Base-by-base conservation (phyloP, 2,888 invertebrate species). In the Loripinus fragilis region DNA sequence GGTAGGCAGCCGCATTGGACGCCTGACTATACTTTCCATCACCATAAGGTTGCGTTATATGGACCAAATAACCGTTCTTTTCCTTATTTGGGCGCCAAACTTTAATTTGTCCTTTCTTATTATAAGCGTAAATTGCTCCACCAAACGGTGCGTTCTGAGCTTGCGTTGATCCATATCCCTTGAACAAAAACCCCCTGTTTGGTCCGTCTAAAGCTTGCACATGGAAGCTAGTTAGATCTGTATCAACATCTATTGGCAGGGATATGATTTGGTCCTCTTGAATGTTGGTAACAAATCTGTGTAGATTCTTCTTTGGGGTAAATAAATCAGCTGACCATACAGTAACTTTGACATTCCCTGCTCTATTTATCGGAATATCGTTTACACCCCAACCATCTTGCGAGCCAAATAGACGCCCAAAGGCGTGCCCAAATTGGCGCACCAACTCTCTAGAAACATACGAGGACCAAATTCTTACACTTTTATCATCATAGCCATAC, bases 131-230 rank as follows among this genome's bases (percentile, higher is more conserved):
- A 10, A 80, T 72, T 30, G 35, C 67, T 30, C 80, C 80, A 17
- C 80, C 80, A 65, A 64, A 80, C 15, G 70, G 71, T 7, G 45
- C 28, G 2, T 17, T 25, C n/a, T 41, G 38, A 0, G 73, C 41
- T n/a, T 80, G 76, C 0, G 76, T 69, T n/a, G 45, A 52, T 20
- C 80, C 80, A 35, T 71, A 77, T 15, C 68, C 80, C 7, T 28
- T 45, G 45, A 80, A 80, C 28, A 76, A 42, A 28, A 65, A 80
- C 15, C 80, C 80, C 64, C 71, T 23, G 45, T 80, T 80, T 25
- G 45, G 45, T 25, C 80, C 80, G 45, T 73, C 70, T 25, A 25
- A 50, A 1, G 80, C 80, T 50, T 80, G 65, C 0, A 74, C 71
- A 25, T 60, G 42, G 17, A 74, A 68, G 8, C 71, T 69, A 12